phyloP scores from a whole-genome alignment of 2,113 vertebrate species.

The Eurypyga helias region DNA sequence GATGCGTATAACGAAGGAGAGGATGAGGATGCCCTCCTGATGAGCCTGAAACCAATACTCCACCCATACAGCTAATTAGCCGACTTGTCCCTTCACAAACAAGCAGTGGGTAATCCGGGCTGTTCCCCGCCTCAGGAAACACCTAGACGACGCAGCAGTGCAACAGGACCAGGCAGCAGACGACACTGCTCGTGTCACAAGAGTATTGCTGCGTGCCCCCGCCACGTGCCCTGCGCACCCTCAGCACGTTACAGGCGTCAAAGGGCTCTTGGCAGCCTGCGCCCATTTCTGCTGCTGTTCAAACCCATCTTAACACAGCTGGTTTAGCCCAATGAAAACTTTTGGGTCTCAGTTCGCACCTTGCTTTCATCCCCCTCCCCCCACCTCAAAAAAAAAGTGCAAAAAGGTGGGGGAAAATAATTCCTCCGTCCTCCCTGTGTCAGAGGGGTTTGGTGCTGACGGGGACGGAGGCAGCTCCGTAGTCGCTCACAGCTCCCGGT shows the following conservation, averaged over 20 bases:
- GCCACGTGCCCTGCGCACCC: background rate
- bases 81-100: background rate
- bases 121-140: background rate
- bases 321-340: background rate
- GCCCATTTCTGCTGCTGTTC: background rate
- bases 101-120: background rate
- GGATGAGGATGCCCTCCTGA: background rate
- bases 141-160: background rate
- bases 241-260: background rate
- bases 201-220: background rate
- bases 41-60: background rate
- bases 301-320: background rate
- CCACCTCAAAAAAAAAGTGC: background rate
- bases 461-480: background rate
- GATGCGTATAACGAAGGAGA: background rate
- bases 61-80: background rate
- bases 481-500: background rate
- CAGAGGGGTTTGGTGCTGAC: background rate
- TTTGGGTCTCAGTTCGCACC: background rate
- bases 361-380: background rate
- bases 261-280: background rate
- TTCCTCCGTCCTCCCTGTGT: background rate
- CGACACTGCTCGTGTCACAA: background rate
- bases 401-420: background rate
- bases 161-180: background rate